These are phyloP conservation scores for Laticauda laticaudata DNA, from an alignment of 2,113 vertebrate species.

Conservation along the genomic window DNA sequence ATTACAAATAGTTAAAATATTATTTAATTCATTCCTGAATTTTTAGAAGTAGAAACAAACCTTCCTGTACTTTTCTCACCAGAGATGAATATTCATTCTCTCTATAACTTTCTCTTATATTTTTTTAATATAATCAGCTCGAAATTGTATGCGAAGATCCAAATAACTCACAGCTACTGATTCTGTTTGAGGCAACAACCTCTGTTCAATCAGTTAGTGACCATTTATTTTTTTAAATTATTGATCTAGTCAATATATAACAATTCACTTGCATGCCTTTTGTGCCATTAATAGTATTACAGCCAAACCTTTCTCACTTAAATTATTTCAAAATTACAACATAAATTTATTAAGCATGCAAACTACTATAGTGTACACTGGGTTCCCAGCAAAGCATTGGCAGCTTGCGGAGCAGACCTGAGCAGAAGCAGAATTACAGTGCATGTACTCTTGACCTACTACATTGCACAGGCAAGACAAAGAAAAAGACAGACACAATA, in stretches of 20 bases:
- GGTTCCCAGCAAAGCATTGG: not conserved
- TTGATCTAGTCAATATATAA: not conserved
- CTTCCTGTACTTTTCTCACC: not conserved
- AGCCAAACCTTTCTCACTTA: not conserved
- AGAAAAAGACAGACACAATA: not conserved
- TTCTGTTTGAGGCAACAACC: slow-evolving; percentile 41
- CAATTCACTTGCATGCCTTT: not conserved
- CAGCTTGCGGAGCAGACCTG: not conserved
- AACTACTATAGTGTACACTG: not conserved
- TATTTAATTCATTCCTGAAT: not conserved
- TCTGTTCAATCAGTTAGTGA: slow-evolving; percentile 35
- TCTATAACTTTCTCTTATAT: not conserved
- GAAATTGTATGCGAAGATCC: slow-evolving; percentile 43
- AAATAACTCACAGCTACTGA: slow-evolving; percentile 35
- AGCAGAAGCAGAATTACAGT: not conserved
- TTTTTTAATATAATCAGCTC: slow-evolving; percentile 28
- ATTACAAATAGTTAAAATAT: not conserved
- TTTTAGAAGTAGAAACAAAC: not conserved
- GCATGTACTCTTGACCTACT: not conserved
- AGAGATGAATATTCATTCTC: not conserved
- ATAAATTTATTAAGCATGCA: not conserved
- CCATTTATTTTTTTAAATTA: slow-evolving; percentile 19
- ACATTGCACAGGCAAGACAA: not conserved
- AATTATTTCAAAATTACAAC: not conserved
- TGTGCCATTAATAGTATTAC: not conserved